Evolutionary conservation across 2,797 vertebrate genomes (phyloP), one percentile per base, ranked within the genome.

Genomic region (Echiichthys vipera): DNA sequence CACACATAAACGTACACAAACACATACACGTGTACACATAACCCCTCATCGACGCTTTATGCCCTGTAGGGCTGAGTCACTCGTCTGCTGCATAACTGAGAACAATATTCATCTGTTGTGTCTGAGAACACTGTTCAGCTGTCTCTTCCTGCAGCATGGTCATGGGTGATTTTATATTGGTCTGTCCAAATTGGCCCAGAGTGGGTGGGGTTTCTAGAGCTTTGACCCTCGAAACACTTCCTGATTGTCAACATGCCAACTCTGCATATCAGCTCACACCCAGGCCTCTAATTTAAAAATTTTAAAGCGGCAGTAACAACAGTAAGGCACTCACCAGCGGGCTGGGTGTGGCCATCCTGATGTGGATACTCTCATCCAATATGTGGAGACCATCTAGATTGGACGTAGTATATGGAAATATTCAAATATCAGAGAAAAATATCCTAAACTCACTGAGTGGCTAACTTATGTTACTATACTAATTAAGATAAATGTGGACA

Each of bases 21-120:
- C 25, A 71, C 25, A 54, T 25, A 55, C 47, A 34, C 27, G 34
- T 47, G 30, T 17, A 61, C n/a, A 34, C 36, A 29, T 61, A 63
- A 36, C 56, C 67, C 50, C 59, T 75, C 27, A 40, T 64, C 45
- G 54, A 5, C 25, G 22, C 69, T 49, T 42, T 25, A 12, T 66
- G 74, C 61, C 70, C 79, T 32, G 62, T 57, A 63, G 79, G 42
- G 69, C 71, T 78, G 69, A 88, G 76, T 87, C 81, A 84, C 59
- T 59, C 46, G 37, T 81, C 75, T 75, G 72, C 84, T 74, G 67
- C 74, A 46, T 45, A 81, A 70, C 81, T 75, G 84, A 77, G 68
- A 77, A 81, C 74, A 71, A 30, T 73, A 50, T 87, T 83, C 74
- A 56, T 84, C 69, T 86, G 83, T 84, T 91, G 72, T 83, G 78